Evolutionary conservation across 2,888 invertebrate genomes (phyloP).

Genomic region (Caenorhabditis macrosperma): DNA sequence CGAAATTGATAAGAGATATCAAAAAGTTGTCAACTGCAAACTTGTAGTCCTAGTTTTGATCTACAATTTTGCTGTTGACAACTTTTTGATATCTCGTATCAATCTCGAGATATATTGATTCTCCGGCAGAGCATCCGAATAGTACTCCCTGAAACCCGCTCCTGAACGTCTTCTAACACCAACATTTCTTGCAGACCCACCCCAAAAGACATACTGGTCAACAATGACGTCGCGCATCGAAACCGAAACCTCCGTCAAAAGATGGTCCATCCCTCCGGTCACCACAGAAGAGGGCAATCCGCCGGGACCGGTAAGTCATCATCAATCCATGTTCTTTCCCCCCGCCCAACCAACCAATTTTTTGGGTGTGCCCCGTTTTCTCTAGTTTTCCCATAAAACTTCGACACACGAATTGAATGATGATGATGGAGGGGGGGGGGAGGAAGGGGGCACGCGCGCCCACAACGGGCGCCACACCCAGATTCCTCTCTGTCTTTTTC

Average conservation of each 20-base stretch:
- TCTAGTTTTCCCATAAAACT: constrained; percentile 37
- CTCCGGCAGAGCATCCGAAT: too few relatives aligned
- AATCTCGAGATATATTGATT: too few relatives aligned
- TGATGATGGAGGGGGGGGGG: background rate
- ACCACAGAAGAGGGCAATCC: constrained; percentile 67
- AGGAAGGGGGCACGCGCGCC: constrained; percentile 2
- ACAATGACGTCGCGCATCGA: constrained; percentile 71
- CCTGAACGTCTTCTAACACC: background rate
- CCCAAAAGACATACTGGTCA: constrained; percentile 62
- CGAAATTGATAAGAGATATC: too few relatives aligned
- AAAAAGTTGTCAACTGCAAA: background rate
- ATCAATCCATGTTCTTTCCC: too few relatives aligned
- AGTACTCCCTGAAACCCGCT: too few relatives aligned
- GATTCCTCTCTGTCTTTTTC: constrained; percentile 28
- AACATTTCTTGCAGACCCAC: background rate
- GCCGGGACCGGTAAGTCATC: constrained; percentile 70
- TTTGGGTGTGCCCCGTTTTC: constrained; percentile 27
- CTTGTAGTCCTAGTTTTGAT: background rate
- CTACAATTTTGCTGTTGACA: background rate
- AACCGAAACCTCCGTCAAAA: constrained; percentile 65
- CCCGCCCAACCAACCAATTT: too few relatives aligned
- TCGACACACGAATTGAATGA: constrained; percentile 51
- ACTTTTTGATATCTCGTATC: too few relatives aligned
- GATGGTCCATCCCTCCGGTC: constrained; percentile 70
- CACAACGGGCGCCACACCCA: constrained; percentile 31